phyloP scores from a whole-genome alignment of 2,888 invertebrate genomes.

The Cosmorhoe ocellata region DNA sequence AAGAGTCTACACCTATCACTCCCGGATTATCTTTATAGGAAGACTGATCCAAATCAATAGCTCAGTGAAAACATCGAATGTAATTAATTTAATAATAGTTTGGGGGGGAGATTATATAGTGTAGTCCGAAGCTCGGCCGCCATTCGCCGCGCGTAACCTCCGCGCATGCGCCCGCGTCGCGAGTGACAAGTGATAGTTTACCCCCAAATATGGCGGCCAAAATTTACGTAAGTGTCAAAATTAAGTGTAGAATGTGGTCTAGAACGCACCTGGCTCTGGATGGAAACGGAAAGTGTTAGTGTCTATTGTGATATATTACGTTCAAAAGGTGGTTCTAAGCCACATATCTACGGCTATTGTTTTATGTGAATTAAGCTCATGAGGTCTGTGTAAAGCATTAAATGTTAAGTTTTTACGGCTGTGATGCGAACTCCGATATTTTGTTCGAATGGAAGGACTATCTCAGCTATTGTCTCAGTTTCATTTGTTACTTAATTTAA shows the following conservation, averaged over 20 bases:
- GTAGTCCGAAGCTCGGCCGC: slow-evolving; percentile 48
- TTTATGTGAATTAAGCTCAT: slow-evolving; percentile 49
- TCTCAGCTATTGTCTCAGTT: slow-evolving; percentile 34
- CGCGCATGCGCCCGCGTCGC: slow-evolving; percentile 72
- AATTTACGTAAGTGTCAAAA: slow-evolving; percentile 79
- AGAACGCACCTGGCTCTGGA: slow-evolving; percentile 60
- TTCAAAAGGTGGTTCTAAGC: slow-evolving; percentile 63
- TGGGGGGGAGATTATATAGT: slow-evolving; percentile 78
- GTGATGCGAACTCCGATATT: slow-evolving; percentile 31
- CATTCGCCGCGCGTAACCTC: slow-evolving; percentile 74
- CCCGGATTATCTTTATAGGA: slow-evolving; percentile 56
- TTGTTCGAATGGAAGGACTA: slow-evolving; percentile 34
- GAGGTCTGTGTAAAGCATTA: slow-evolving; percentile 24
- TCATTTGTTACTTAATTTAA: slow-evolving; percentile 22
- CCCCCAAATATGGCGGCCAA: slow-evolving; percentile 75
- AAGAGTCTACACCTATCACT: slow-evolving; percentile 18
- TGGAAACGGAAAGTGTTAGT: slow-evolving; percentile 31
- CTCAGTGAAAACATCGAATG: slow-evolving; percentile 70
- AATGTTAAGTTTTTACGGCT: slow-evolving; percentile 30
- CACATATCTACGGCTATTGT: slow-evolving; percentile 69
- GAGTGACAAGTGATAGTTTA: slow-evolving; percentile 72
- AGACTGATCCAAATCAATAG: slow-evolving; percentile 68
- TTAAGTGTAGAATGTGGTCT: slow-evolving; percentile 70
- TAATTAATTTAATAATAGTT: slow-evolving; percentile 76
- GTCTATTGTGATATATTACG: slow-evolving; percentile 31